Conservation (phyloP, 2,888 invertebrate species). For the Coelopa pilipes region DNA sequence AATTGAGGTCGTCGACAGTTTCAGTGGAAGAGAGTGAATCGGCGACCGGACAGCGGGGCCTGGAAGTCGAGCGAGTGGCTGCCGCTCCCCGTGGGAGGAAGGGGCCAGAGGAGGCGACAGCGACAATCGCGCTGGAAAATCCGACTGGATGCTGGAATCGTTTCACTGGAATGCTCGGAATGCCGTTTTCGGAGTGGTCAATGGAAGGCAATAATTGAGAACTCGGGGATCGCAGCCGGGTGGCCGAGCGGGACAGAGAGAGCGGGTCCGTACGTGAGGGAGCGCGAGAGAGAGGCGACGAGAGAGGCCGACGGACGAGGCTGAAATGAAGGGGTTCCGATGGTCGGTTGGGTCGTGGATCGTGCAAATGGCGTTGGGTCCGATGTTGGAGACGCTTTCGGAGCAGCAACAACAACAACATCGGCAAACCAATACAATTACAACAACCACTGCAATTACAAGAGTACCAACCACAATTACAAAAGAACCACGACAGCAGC, state of each 20-base stretch:
- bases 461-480: neutral
- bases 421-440: neutral
- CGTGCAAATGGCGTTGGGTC: too few species aligned
- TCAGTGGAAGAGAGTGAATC: too few species aligned
- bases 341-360: neutral
- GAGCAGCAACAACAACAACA: neutral
- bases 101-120: too few species aligned
- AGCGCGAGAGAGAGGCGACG: slow-evolving; percentile 40
- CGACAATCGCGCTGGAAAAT: slow-evolving; percentile 4
- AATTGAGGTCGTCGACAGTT: too few species aligned
- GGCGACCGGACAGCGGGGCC: too few species aligned
- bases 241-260: slow-evolving; percentile 37
- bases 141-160: slow-evolving; percentile 54
- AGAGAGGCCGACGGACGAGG: neutral
- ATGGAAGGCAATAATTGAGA: slow-evolving; percentile 50
- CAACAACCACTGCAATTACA: neutral
- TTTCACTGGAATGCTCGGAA: slow-evolving; percentile 60
- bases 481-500: too few species aligned
- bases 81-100: too few species aligned
- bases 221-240: slow-evolving; percentile 32
- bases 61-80: too few species aligned
- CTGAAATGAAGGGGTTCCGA: neutral
- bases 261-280: slow-evolving; percentile 26
- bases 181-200: slow-evolving; percentile 60
- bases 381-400: too few species aligned